phyloP scores from a whole-genome alignment of 2,797 vertebrate species.

The Ispidina lecontei region DNA sequence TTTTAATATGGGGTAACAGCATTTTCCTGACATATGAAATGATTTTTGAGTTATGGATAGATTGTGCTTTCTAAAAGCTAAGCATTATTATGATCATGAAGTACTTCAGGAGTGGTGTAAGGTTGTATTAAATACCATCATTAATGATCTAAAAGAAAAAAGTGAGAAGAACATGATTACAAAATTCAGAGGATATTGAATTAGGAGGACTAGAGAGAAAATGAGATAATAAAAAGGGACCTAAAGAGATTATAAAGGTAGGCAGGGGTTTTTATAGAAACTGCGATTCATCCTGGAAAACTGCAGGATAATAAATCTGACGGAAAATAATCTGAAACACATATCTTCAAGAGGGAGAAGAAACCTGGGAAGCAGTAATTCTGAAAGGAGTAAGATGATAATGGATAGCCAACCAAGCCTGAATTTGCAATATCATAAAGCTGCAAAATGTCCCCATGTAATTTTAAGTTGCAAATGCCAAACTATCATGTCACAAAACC shows the following conservation, averaged over 20 bases:
- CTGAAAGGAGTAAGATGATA: constrained; percentile 38
- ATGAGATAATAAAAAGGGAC: constrained; percentile 67
- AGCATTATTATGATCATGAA: constrained; percentile 30
- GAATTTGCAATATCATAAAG: constrained; percentile 53
- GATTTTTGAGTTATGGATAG: constrained; percentile 20
- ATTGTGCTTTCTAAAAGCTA: constrained; percentile 36
- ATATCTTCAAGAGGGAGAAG: constrained; percentile 40
- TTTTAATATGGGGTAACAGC: constrained; percentile 8
- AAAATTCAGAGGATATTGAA: constrained; percentile 68
- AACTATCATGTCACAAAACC: constrained; percentile 11
- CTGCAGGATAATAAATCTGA: constrained; percentile 61
- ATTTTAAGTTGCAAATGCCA: constrained; percentile 47
- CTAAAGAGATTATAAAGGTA: constrained; percentile 62
- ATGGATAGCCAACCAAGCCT: constrained; percentile 39
- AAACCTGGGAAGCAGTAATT: constrained; percentile 36
- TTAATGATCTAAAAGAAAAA: constrained; percentile 59
- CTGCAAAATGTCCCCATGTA: constrained; percentile 40
- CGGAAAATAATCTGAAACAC: constrained; percentile 54
- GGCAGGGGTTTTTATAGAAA: constrained; percentile 47
- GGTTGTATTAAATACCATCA: constrained; percentile 51
- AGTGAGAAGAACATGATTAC: constrained; percentile 39
- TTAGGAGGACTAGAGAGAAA: constrained; percentile 57
- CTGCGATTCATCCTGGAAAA: constrained; percentile 9
- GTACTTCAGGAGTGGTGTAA: constrained; percentile 20
- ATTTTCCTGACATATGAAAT: constrained; percentile 22